These are phyloP conservation scores for Riptortus pedestris DNA, from an alignment of 1,140 invertebrate genomes.

Conservation along the genomic window DNA sequence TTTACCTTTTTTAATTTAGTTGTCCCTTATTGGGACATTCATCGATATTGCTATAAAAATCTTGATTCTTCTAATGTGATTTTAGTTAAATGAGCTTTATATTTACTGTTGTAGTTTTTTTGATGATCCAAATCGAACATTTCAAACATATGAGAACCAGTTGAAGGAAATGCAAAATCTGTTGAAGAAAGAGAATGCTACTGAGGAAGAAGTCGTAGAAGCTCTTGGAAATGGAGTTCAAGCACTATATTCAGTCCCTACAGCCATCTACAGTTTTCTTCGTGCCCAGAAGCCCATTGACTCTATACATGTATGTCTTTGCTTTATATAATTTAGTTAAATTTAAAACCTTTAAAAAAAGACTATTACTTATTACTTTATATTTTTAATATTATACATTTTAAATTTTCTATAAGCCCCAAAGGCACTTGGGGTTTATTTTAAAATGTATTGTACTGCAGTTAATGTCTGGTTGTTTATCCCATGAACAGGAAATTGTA, in stretches of 20 bases:
- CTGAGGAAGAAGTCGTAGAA: conserved; percentile 43
- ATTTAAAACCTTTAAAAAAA: conserved; percentile 18
- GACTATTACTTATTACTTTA: conserved; percentile 28
- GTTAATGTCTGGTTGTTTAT: too few relatives aligned
- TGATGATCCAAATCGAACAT: not conserved
- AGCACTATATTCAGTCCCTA: conserved; percentile 61
- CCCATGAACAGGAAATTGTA: too few relatives aligned
- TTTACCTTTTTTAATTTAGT: too few relatives aligned
- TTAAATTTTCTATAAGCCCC: too few relatives aligned
- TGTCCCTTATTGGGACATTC: too few relatives aligned
- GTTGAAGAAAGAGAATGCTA: conserved; percentile 28
- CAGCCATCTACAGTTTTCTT: conserved; percentile 64
- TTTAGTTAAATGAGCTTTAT: not conserved
- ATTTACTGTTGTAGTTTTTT: not conserved
- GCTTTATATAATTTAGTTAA: too few relatives aligned
- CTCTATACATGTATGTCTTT: conserved; percentile 47
- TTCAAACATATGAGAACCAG: conserved; percentile 39
- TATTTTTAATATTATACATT: too few relatives aligned
- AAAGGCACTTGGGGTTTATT: too few relatives aligned
- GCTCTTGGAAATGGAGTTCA: conserved; percentile 50
- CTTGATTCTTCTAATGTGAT: too few relatives aligned
- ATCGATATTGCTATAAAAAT: too few relatives aligned
- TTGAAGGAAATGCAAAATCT: not conserved
- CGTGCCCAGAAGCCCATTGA: conserved; percentile 46
- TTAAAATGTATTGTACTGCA: too few relatives aligned